Conservation (phyloP, 2,888 invertebrate species). For the Hirtodrosophila cameraria region DNA sequence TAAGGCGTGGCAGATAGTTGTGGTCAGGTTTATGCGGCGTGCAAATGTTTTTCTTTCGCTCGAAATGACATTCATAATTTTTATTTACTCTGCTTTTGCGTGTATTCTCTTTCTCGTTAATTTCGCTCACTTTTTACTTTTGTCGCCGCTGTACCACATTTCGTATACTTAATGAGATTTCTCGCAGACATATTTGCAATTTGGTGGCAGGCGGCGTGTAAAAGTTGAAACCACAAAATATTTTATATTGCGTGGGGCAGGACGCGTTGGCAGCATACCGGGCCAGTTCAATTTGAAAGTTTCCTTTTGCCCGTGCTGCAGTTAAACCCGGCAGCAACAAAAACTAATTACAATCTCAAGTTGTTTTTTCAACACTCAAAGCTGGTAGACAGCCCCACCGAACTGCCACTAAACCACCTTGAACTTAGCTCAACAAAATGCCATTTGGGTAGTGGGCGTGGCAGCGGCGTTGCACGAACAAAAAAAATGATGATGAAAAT, state of each 20-base stretch:
- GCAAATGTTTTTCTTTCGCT: slow-evolving; percentile 30
- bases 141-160: slow-evolving; percentile 44
- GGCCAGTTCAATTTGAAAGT: slow-evolving; percentile 77
- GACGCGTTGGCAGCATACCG: background rate
- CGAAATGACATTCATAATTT: slow-evolving; percentile 74
- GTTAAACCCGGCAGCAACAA: slow-evolving; percentile 77
- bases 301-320: slow-evolving; percentile 51
- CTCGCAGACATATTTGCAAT: slow-evolving; percentile 75
- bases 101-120: slow-evolving; percentile 34
- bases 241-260: slow-evolving; percentile 48
- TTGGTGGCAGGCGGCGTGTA: slow-evolving; percentile 52
- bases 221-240: slow-evolving; percentile 67
- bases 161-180: slow-evolving; percentile 79
- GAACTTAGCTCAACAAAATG: slow-evolving; percentile 31
- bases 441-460: slow-evolving; percentile 28
- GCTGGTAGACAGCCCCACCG: slow-evolving; percentile 32
- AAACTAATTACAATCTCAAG: slow-evolving; percentile 82
- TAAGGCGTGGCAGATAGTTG: slow-evolving; percentile 16
- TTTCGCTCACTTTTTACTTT: slow-evolving; percentile 18
- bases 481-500: slow-evolving; percentile 38
- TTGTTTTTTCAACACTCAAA: slow-evolving; percentile 71
- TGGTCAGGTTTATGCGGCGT: slow-evolving; percentile 1
- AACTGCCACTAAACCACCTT: slow-evolving; percentile 42
- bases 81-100: slow-evolving; percentile 56
- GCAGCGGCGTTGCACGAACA: slow-evolving; percentile 8